Conservation (phyloP, 1,140 invertebrate species). For the Drosophila ohnishii region DNA sequence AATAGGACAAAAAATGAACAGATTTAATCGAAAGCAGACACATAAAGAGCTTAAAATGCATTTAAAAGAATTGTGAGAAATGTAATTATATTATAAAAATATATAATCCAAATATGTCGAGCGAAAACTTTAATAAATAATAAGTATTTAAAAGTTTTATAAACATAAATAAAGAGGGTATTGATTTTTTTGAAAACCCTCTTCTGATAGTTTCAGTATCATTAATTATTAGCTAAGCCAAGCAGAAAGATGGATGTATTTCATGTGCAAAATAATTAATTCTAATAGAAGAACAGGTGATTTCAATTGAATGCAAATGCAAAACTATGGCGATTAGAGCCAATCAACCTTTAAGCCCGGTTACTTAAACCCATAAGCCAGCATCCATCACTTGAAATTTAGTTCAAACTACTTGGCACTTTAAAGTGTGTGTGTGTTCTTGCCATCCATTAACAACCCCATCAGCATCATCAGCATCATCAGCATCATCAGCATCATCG, state of each 20-base stretch:
- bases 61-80: neutral
- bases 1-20: neutral
- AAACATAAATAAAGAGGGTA: neutral
- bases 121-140: too few relatives aligned
- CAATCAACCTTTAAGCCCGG: slow-evolving; percentile 17
- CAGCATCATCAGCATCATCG: neutral
- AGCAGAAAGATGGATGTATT: neutral
- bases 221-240: too few relatives aligned
- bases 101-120: neutral
- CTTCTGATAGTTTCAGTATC: too few relatives aligned
- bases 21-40: slow-evolving; percentile 22
- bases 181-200: neutral
- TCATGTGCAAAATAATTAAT: neutral
- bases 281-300: neutral
- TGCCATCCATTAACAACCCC: slow-evolving; percentile 39
- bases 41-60: slow-evolving; percentile 2
- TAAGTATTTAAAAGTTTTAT: too few relatives aligned
- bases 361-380: slow-evolving; percentile 27
- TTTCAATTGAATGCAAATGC: slow-evolving; percentile 3
- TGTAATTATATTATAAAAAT: neutral
- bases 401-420: slow-evolving; percentile 38
- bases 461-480: slow-evolving; percentile 6
- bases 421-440: slow-evolving; percentile 27
- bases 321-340: neutral
- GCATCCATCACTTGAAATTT: slow-evolving; percentile 39